Base-by-base conservation (phyloP, 2,888 invertebrate genomes). In the Opisthograptis luteolata region DNA sequence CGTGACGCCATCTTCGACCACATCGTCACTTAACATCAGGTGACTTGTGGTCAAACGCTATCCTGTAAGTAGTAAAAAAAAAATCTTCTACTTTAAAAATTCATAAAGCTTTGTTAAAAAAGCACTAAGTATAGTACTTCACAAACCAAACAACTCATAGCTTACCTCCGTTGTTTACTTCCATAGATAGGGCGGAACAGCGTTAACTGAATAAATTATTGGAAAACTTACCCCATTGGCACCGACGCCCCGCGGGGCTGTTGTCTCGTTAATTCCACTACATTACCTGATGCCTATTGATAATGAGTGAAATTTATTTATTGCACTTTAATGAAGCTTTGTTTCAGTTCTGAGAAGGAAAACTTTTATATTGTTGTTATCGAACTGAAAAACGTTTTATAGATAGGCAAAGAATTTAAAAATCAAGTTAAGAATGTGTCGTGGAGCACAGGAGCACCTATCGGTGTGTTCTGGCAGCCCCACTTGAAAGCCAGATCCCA, bases 171-270 rank as follows among this genome's bases (percentile, higher is more conserved):
- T 58, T 57, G 54, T 59, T 59, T 68, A 66, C 66, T 64, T 66
- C 15, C 57, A 67, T 64, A 66, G 68, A 65, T 58, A 62, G 58
- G 53, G 52, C 55, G 55, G 49, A 47, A 28, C 35, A 35, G 14
- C 35, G 24, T 28, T 47, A 61, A 57, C 56, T 57, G 56, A 58
- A 62, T 65, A 57, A 74, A 64, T 71, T 69, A 69, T 75, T 62
- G 60, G 58, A 45, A 45, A 74, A 76, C 64, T 76, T 74, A 50
- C 52, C 53, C 62, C 70, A 66, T 61, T 73, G 60, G 58, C 27
- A 3, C 27, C 41, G 42, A 41, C 28, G 27, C 48, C 37, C 37
- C 10, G 30, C 7, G 46, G 49, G 50, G 32, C 15, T 43, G 40
- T 54, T 31, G 30, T 39, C 37, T 46, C 44, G 52, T 46, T 57